Evolutionary conservation across 2,797 vertebrate genomes (phyloP).

Genomic region (Acanthurus leucopareius): DNA sequence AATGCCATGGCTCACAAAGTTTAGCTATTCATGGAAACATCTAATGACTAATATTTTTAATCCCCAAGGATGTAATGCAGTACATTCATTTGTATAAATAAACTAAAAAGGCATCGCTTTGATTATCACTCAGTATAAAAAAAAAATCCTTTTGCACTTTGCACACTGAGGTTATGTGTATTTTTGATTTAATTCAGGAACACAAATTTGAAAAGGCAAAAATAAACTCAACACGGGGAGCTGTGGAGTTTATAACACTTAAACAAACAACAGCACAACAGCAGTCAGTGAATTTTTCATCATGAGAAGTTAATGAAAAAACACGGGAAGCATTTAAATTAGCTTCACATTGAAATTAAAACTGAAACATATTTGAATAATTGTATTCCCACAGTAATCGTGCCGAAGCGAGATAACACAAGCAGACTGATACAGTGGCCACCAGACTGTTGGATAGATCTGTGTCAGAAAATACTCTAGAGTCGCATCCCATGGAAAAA

Average conservation of each 20-base stretch:
- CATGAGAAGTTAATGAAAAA: background rate
- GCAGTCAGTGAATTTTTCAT: background rate
- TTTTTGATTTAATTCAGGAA: background rate
- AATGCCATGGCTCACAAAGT: constrained; percentile 17
- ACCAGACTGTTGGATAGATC: background rate
- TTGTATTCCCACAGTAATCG: background rate
- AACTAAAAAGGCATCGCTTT: constrained; percentile 14
- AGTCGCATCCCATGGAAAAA: background rate
- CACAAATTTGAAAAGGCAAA: background rate
- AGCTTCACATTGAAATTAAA: too few relatives aligned
- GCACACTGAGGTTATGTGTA: background rate
- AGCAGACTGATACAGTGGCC: too few relatives aligned
- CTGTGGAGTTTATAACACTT: background rate
- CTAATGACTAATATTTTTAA: constrained; percentile 42
- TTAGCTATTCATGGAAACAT: constrained; percentile 48
- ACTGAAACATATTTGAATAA: too few relatives aligned
- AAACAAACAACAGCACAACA: background rate
- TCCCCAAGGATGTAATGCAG: constrained; percentile 39
- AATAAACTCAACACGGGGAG: background rate
- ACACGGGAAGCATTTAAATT: background rate
- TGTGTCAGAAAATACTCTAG: background rate
- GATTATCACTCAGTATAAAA: too few relatives aligned
- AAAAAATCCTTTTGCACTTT: background rate
- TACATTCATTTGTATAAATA: constrained; percentile 13
- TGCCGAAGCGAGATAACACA: too few relatives aligned